Conservation (phyloP, 2,888 invertebrate species). For the Pachymerium ferrugineum region DNA sequence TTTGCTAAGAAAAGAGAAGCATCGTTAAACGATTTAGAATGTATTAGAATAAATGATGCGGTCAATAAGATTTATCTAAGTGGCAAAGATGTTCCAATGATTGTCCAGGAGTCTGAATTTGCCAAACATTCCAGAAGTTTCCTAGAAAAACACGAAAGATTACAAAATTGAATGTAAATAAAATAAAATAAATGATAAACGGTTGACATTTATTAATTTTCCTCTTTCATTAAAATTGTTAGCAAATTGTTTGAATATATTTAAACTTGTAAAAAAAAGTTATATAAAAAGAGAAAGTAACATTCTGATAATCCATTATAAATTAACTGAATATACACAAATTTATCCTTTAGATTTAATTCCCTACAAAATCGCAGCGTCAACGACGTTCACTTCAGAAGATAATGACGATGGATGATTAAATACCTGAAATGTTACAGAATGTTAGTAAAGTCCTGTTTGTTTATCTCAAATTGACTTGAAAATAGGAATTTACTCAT, state of each 20-base stretch:
- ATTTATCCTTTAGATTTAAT: neutral
- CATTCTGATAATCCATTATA: neutral
- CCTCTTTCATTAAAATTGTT: no score
- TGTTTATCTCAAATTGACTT: no score
- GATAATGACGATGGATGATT: neutral
- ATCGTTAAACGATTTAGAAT: constrained; percentile 19
- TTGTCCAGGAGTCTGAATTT: constrained; percentile 45
- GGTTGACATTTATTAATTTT: no score
- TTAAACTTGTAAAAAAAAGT: neutral
- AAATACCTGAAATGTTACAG: no score
- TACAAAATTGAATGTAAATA: neutral
- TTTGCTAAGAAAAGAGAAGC: constrained; percentile 35
- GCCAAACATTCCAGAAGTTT: constrained; percentile 42
- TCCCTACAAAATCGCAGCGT: neutral
- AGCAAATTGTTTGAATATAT: neutral
- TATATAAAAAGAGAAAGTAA: neutral
- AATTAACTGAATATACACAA: neutral
- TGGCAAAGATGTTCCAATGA: constrained; percentile 48
- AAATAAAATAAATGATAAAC: no score
- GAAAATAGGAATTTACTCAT: no score
- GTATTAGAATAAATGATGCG: constrained; percentile 40
- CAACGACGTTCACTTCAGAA: neutral
- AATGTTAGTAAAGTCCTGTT: no score
- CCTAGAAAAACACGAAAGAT: neutral
- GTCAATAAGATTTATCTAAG: constrained; percentile 46